Evolutionary conservation across 2,797 vertebrate genomes (phyloP).

Genomic region (Poecilia velifera): DNA sequence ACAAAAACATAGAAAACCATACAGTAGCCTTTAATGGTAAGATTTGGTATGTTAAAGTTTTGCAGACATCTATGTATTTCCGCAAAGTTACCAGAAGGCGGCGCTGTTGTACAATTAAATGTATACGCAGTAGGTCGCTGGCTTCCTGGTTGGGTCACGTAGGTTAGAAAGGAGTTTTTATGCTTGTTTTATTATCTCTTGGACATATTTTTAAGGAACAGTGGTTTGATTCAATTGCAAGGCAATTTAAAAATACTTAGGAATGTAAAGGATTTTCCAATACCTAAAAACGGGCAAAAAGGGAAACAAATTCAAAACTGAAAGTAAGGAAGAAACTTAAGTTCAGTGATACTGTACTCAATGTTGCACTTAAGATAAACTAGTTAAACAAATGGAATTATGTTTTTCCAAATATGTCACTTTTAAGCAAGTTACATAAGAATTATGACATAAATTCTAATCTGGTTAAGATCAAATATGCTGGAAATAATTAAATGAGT

Average conservation of each 20-base stretch:
- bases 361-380: not conserved
- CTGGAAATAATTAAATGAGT: not conserved
- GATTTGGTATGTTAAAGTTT: not conserved
- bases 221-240: not conserved
- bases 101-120: constrained; percentile 40
- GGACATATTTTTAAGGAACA: not conserved
- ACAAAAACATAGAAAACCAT: not conserved
- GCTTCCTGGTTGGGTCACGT: not conserved
- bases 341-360: not conserved
- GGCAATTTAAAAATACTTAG: not conserved
- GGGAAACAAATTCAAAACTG: not conserved
- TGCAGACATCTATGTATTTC: constrained; percentile 16
- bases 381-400: not conserved
- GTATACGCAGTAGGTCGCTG: not conserved
- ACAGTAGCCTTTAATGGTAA: constrained; percentile 12
- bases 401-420: not conserved
- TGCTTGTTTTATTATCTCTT: not conserved
- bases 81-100: constrained; percentile 38
- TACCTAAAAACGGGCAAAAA: not conserved
- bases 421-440: not conserved
- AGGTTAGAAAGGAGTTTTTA: not conserved
- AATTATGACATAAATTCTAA: not conserved
- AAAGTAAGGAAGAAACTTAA: not conserved
- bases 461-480: not conserved
- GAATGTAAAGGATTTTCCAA: not conserved